Conservation (phyloP, 2,888 invertebrate species). For the Anoncus sp. region DNA sequence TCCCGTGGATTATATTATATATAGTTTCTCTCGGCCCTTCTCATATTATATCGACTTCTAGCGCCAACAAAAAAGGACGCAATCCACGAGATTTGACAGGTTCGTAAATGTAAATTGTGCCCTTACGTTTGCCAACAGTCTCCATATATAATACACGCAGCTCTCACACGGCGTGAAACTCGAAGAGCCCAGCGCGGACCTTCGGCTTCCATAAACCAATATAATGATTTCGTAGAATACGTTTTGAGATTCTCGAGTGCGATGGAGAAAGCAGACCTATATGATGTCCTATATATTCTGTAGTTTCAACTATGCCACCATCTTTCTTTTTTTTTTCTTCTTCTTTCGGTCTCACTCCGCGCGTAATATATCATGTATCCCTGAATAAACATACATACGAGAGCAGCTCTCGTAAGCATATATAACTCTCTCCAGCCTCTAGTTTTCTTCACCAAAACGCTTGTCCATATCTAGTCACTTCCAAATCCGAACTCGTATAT, state of each 20-base stretch:
- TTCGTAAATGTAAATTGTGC: not conserved
- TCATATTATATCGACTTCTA: not conserved
- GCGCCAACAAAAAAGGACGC: not conserved
- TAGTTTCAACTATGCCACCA: slow-evolving; percentile 25
- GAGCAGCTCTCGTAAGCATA: slow-evolving; percentile 24
- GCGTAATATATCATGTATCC: slow-evolving; percentile 53
- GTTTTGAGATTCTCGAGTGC: slow-evolving; percentile 53
- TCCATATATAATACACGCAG: not conserved
- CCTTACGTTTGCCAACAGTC: slow-evolving; percentile 3
- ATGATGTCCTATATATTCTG: slow-evolving; percentile 29
- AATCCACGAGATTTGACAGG: not conserved
- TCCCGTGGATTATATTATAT: slow-evolving; percentile 29
- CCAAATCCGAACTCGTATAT: not conserved
- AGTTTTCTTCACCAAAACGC: slow-evolving; percentile 1
- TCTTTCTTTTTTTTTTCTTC: slow-evolving; percentile 33
- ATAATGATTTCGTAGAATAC: slow-evolving; percentile 65
- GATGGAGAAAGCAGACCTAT: slow-evolving; percentile 41
- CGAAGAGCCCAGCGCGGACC: slow-evolving; percentile 31
- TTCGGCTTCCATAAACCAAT: slow-evolving; percentile 60
- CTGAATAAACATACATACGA: slow-evolving; percentile 51
- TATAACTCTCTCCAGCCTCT: slow-evolving; percentile 12
- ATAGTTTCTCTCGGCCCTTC: slow-evolving; percentile 6
- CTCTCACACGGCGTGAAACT: slow-evolving; percentile 7
- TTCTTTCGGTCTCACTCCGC: slow-evolving; percentile 10
- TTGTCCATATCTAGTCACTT: slow-evolving; percentile 17